phyloP scores from a whole-genome alignment of 2,797 vertebrate species.

The Tachyglossus aculeatus region DNA sequence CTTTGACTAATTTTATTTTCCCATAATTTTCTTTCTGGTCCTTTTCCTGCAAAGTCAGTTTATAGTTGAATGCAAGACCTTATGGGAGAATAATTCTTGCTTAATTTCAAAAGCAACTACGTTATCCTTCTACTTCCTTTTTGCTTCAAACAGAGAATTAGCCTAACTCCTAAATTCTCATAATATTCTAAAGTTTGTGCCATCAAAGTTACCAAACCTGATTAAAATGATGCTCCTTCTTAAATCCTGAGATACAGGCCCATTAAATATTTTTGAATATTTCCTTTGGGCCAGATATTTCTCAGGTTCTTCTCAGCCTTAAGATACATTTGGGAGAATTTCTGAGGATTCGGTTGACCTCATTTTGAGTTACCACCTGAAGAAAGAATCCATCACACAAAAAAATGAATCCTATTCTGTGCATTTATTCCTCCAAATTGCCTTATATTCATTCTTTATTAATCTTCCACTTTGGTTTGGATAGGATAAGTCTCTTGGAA shows the following conservation, averaged over 20 bases:
- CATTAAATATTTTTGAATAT: neutral
- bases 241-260: neutral
- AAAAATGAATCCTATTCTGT: slow-evolving; percentile 25
- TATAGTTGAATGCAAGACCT: neutral
- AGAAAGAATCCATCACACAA: slow-evolving; percentile 15
- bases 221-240: neutral
- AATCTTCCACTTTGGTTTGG: slow-evolving; percentile 30
- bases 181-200: neutral
- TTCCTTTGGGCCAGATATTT: slow-evolving; percentile 19
- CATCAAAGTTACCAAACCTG: neutral
- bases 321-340: slow-evolving; percentile 37
- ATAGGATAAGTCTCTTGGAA: slow-evolving; percentile 9
- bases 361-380: slow-evolving; percentile 20
- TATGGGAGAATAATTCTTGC: neutral
- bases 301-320: slow-evolving; percentile 3
- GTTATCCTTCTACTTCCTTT: neutral
- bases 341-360: slow-evolving; percentile 6
- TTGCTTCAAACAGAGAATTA: neutral
- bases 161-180: no score
- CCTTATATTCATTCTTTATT: slow-evolving; percentile 41
- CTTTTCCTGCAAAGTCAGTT: neutral
- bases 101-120: neutral
- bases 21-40: neutral
- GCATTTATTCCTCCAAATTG: slow-evolving; percentile 27
- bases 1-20: neutral